Evolutionary conservation across 2,113 vertebrate species (phyloP), one percentile per base, ranked within the genome.

Genomic region (Neoarius graeffei): DNA sequence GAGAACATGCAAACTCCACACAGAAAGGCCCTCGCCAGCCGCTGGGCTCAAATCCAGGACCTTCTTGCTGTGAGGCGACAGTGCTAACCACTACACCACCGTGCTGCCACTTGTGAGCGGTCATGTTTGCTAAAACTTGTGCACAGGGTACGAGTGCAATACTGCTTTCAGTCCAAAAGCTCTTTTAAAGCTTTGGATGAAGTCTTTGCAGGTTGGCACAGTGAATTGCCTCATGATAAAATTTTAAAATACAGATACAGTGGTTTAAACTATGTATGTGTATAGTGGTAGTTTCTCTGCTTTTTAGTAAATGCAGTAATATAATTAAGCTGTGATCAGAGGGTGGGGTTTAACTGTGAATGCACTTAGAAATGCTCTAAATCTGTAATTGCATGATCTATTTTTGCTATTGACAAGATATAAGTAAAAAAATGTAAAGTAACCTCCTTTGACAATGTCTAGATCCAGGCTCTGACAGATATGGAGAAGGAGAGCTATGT

Each of bases 101-200:
- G 35, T 35, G 35, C 35, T 2, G 35, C 35, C 35, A 35, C 30
- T 35, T 35, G 30, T 35, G 30, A 80, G 54, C 7, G 56, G 77
- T 57, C 54, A 30, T 81, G 52, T 27, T 81, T 80, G 77, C 76
- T 56, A 54, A 79, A 79, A 25, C 13, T 79, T 56, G 25, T 79
- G 23, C 20, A 48, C 25, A 56, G 76, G 52, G 50, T 8, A 54
- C 56, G 25, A 27, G 52, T 77, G 48, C 10, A 77, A 10, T 77
- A 77, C 6, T 13, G 42, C 48, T 13, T 20, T 23, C 48, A 13
- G 0, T 25, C 8, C 48, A 52, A 52, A 52, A 77, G 35, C 35
- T 30, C 19, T 23, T 42, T 13, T n/a, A 81, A 35, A 59, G 14
- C 54, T 57, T 80, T 57, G 30, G 27, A 60, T 60, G 30, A 60